A percentile compares a stretch with the other conserved stretches of the same genome.
Conservation (phyloP, 2,888 invertebrate species). For the Lasioglossum vierecki region DNA sequence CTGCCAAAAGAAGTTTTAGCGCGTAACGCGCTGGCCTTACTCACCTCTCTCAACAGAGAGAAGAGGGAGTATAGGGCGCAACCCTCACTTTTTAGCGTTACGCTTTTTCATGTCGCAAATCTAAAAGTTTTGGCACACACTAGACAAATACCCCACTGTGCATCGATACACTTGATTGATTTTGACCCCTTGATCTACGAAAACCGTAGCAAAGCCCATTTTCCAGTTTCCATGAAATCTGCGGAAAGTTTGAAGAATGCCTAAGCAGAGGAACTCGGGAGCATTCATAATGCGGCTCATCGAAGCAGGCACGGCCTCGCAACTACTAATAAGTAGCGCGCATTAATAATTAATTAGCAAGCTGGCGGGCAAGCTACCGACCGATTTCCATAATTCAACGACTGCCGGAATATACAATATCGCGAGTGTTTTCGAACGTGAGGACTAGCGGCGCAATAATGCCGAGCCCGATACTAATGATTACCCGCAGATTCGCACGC, state of each 20-base stretch:
- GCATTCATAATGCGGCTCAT: constrained; percentile 7
- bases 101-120: no score
- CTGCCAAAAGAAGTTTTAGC: no score
- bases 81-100: no score
- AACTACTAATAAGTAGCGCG: constrained; percentile 44
- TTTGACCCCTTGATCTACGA: no score
- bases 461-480: constrained; percentile 62
- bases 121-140: no score
- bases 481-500: constrained; percentile 68
- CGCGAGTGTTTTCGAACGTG: constrained; percentile 43
- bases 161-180: no score
- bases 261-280: constrained; percentile 7
- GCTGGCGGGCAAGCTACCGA: constrained; percentile 26
- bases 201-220: no score
- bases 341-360: constrained; percentile 62
- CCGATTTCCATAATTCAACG: constrained; percentile 63
- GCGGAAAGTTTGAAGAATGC: constrained; percentile 20
- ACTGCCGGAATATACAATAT: constrained; percentile 43
- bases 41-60: no score
- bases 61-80: no score
- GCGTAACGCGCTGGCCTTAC: no score
- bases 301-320: constrained; percentile 12
- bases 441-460: constrained; percentile 42
- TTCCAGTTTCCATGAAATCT: no score
- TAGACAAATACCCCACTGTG: no score